phyloP scores from a whole-genome alignment of 2,113 vertebrate genomes.

The Ardeotis arabs region DNA sequence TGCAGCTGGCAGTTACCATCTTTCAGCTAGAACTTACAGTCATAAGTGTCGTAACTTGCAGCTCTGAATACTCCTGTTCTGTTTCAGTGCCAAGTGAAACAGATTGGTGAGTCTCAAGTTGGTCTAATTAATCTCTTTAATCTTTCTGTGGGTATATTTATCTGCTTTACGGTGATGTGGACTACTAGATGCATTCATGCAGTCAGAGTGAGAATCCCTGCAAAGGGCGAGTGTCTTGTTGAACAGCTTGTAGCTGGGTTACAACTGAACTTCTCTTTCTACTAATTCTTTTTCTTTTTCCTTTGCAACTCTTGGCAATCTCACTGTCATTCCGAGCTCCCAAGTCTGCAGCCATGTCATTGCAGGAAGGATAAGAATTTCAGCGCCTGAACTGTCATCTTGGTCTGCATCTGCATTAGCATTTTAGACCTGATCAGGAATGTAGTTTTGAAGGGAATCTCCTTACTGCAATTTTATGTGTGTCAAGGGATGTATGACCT shows the following conservation, averaged over 20 bases:
- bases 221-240: not conserved
- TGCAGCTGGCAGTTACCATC: constrained; percentile 25
- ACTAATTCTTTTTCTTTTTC: not conserved
- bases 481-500: not conserved
- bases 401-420: not conserved
- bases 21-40: not conserved
- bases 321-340: not conserved
- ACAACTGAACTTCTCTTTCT: not conserved
- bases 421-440: not conserved
- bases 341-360: not conserved
- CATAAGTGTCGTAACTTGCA: constrained; percentile 21
- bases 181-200: not conserved
- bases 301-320: not conserved
- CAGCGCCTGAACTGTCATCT: not conserved
- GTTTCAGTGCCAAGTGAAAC: constrained; percentile 15
- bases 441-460: not conserved
- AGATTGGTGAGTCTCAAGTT: not conserved
- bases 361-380: not conserved
- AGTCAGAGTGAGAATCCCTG: not conserved
- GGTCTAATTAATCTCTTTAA: constrained; percentile 42
- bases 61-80: not conserved
- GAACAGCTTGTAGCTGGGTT: not conserved
- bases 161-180: not conserved
- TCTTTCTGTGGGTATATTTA: constrained; percentile 36
- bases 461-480: not conserved